Percentiles rank a stretch among this genome's conserved stretches.
Conservation (phyloP, 2,888 invertebrate genomes). For the Smittia sp. region DNA sequence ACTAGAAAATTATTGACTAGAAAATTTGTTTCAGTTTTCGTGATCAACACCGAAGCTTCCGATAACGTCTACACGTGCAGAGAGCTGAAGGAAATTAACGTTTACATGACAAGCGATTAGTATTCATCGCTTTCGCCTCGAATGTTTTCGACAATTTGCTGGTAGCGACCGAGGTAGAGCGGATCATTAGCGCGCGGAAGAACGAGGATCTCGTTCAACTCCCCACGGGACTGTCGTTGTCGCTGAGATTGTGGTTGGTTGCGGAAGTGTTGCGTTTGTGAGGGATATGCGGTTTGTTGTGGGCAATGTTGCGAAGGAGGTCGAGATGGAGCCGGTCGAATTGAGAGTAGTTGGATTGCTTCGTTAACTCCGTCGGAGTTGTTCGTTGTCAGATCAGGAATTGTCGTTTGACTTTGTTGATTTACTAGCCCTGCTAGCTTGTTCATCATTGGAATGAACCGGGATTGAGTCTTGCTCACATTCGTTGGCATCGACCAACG, state of each 20-base stretch:
- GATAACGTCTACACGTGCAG: too few species aligned
- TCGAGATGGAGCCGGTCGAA: constrained; percentile 23
- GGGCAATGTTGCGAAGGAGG: constrained; percentile 31
- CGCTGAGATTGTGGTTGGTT: neutral
- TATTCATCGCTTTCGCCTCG: constrained; percentile 37
- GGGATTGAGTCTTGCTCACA: constrained; percentile 27
- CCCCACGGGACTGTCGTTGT: constrained; percentile 15
- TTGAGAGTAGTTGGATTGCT: constrained; percentile 33
- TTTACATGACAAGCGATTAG: neutral
- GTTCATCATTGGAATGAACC: constrained; percentile 22
- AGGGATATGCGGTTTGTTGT: neutral
- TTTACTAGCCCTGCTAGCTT: constrained; percentile 32
- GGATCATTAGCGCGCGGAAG: constrained; percentile 16
- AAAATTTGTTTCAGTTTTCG: too few species aligned
- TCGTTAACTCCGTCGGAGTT: constrained; percentile 15
- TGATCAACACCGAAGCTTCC: too few species aligned
- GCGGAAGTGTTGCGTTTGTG: neutral
- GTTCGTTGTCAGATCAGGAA: constrained; percentile 4
- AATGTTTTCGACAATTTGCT: constrained; percentile 37
- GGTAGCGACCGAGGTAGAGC: constrained; percentile 9
- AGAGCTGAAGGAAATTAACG: too few species aligned
- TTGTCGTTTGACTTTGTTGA: constrained; percentile 32
- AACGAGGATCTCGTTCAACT: constrained; percentile 17
- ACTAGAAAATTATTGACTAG: too few species aligned
- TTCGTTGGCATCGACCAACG: constrained; percentile 37